These are phyloP conservation scores for Pluvialis apricaria DNA, from an alignment of 2,113 vertebrate species.

Conservation along the genomic window DNA sequence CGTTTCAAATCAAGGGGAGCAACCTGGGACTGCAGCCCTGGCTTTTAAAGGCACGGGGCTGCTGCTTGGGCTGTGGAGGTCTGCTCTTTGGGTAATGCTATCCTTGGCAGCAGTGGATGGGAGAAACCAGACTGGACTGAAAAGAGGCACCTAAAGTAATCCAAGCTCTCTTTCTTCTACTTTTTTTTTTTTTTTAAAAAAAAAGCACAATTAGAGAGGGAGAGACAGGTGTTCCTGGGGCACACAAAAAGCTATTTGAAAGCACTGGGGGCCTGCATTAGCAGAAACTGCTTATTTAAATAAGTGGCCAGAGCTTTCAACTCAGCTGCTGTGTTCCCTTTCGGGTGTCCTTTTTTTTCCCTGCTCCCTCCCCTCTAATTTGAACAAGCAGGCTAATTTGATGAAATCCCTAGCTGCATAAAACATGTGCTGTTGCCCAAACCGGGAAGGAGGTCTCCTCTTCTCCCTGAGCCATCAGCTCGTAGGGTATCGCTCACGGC, in stretches of 20 bases:
- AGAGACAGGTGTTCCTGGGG: background rate
- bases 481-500: no score
- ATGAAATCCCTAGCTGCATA: background rate
- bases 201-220: background rate
- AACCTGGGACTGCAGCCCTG: background rate
- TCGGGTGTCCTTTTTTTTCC: background rate
- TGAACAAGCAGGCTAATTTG: conserved; percentile 25
- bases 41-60: background rate
- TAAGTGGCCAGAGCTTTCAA: conserved; percentile 44
- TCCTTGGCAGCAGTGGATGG: background rate
- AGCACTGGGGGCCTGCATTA: background rate
- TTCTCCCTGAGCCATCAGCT: background rate
- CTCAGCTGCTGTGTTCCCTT: conserved; percentile 7
- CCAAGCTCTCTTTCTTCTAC: background rate
- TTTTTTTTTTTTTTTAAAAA: background rate
- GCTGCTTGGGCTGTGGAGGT: background rate
- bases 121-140: background rate
- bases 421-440: background rate
- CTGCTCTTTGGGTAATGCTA: background rate
- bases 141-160: background rate
- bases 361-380: background rate
- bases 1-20: background rate
- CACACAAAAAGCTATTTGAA: conserved; percentile 13
- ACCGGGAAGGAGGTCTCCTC: background rate
- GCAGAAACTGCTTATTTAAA: conserved; percentile 42